Conservation (phyloP, 2,888 invertebrate species). For the Trachelus stipa region DNA sequence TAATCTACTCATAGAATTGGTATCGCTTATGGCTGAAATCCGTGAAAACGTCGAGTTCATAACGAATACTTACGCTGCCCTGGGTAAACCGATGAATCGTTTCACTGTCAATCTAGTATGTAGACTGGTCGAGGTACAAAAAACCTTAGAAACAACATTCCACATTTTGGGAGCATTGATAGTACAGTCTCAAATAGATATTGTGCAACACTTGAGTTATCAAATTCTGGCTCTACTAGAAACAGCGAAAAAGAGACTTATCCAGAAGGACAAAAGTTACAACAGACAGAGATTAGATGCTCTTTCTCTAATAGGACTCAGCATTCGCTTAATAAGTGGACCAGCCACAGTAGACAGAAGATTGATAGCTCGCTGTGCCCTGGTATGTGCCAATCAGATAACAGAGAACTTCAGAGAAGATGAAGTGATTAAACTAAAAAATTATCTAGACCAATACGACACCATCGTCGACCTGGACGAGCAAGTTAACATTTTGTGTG, state of each 20-base stretch:
- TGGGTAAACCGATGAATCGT: slow-evolving; percentile 83
- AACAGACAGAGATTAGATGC: slow-evolving; percentile 58
- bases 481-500: slow-evolving; percentile 47
- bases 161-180: slow-evolving; percentile 77
- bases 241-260: slow-evolving; percentile 70
- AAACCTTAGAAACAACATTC: slow-evolving; percentile 80
- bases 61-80: slow-evolving; percentile 76
- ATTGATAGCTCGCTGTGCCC: slow-evolving; percentile 75
- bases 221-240: slow-evolving; percentile 77
- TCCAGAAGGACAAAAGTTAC: slow-evolving; percentile 55
- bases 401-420: slow-evolving; percentile 60
- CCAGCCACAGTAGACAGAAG: slow-evolving; percentile 74
- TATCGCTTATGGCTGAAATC: slow-evolving; percentile 65
- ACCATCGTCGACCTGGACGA: slow-evolving; percentile 52
- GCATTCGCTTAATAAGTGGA: slow-evolving; percentile 60
- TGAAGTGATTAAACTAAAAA: slow-evolving; percentile 71
- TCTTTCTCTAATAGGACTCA: slow-evolving; percentile 52
- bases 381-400: slow-evolving; percentile 72
- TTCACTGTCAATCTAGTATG: slow-evolving; percentile 81
- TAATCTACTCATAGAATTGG: slow-evolving; percentile 70
- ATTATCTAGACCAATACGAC: slow-evolving; percentile 64
- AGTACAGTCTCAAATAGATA: slow-evolving; percentile 79
- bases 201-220: slow-evolving; percentile 83
- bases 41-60: slow-evolving; percentile 71
- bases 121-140: slow-evolving; percentile 83